These are phyloP conservation scores for Seison nebaliae DNA, from an alignment of 1,140 invertebrate species.

Conservation along the genomic window DNA sequence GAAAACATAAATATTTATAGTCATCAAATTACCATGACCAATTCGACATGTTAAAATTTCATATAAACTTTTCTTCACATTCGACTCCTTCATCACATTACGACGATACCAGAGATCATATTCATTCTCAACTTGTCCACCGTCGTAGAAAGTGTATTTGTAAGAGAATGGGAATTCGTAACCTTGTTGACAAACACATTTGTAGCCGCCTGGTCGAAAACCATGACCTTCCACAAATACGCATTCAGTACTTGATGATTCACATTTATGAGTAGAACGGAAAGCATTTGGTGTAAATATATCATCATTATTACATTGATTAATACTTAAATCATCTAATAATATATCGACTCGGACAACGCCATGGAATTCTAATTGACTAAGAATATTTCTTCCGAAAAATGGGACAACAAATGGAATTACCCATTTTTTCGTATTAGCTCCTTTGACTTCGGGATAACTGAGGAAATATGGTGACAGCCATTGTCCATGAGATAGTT, in stretches of 20 bases:
- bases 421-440: constrained; percentile 55
- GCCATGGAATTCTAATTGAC: too few relatives aligned
- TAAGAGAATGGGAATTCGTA: constrained; percentile 64
- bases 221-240: constrained; percentile 25
- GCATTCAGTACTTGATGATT: constrained; percentile 43
- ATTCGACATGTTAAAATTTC: too few relatives aligned
- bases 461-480: constrained; percentile 74
- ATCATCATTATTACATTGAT: constrained; percentile 63
- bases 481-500: constrained; percentile 55
- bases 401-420: constrained; percentile 77
- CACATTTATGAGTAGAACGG: constrained; percentile 76
- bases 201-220: constrained; percentile 74
- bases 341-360: constrained; percentile 72
- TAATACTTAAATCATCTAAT: constrained; percentile 60
- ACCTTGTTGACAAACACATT: constrained; percentile 84
- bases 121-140: constrained; percentile 10
- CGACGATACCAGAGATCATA: too few relatives aligned
- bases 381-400: constrained; percentile 87
- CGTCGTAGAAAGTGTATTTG: constrained; percentile 9
- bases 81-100: too few relatives aligned
- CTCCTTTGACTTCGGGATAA: constrained; percentile 41
- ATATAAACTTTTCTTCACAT: too few relatives aligned
- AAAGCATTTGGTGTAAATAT: constrained; percentile 66
- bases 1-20: too few relatives aligned
- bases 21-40: too few relatives aligned